Conservation (phyloP, 2,888 invertebrate species). For the Linnaemya tessellans region DNA sequence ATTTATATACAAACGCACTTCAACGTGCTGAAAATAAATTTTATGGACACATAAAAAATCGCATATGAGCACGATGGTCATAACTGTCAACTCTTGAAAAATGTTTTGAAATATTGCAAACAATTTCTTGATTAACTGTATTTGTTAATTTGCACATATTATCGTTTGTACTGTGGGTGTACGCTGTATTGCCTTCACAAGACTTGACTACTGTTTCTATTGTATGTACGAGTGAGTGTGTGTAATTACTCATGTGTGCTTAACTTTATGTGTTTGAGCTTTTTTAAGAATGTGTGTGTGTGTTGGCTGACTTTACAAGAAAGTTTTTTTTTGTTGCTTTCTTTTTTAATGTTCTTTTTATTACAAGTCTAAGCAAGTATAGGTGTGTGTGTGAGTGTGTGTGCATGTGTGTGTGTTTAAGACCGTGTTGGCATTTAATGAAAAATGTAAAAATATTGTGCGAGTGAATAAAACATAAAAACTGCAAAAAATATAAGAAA, state of each 20-base stretch:
- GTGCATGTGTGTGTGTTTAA: neutral
- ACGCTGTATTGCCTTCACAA: neutral
- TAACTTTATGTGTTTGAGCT: neutral
- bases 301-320: constrained; percentile 63
- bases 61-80: too few species aligned
- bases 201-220: neutral
- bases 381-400: neutral
- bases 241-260: constrained; percentile 21
- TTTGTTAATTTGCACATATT: neutral
- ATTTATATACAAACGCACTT: too few species aligned
- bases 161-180: neutral
- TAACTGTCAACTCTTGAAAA: too few species aligned
- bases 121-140: neutral
- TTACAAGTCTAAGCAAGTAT: constrained; percentile 1
- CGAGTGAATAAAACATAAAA: constrained; percentile 25
- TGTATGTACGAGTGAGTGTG: neutral
- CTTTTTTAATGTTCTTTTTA: constrained; percentile 16
- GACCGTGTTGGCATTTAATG: constrained; percentile 40
- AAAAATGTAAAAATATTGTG: constrained; percentile 32
- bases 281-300: constrained; percentile 8
- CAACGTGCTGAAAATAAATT: too few species aligned
- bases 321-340: constrained; percentile 16
- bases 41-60: too few species aligned
- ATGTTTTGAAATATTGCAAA: neutral
- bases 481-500: constrained; percentile 15